These are phyloP conservation scores for Eulemur rubriventer DNA, from an alignment of 2,797 vertebrate species.

Conservation along the genomic window DNA sequence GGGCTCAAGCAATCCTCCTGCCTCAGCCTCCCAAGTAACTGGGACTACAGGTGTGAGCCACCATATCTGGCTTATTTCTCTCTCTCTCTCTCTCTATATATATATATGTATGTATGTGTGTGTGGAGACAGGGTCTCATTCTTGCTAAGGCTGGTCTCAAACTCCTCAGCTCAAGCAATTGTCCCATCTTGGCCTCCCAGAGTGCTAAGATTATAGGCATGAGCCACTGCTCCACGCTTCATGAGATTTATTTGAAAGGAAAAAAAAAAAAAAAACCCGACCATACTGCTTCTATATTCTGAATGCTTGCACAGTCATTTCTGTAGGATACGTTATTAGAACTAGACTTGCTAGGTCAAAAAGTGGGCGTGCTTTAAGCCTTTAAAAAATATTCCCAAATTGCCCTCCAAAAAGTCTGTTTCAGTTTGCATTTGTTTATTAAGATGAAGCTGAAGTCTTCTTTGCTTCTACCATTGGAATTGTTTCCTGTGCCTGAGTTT, in stretches of 20 bases:
- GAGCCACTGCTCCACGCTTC: no score
- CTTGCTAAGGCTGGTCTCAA: no score
- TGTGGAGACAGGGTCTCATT: no score
- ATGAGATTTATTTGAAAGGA: neutral
- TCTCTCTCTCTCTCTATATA: no score
- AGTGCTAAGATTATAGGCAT: no score
- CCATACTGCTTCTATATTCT: neutral
- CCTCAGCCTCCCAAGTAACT: no score
- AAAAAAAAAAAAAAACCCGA: neutral
- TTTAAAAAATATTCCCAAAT: neutral
- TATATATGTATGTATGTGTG: no score
- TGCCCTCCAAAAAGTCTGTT: neutral
- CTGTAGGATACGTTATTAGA: neutral
- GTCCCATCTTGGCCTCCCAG: no score
- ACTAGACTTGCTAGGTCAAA: neutral
- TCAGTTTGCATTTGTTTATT: neutral
- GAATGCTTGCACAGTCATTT: neutral
- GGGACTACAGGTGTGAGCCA: no score
- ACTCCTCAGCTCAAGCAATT: no score
- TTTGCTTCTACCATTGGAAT: neutral
- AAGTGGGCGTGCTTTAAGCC: neutral
- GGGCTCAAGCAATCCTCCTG: no score
- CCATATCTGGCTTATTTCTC: no score
- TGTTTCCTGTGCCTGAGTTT: neutral
- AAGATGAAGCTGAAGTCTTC: neutral